Conservation (phyloP, 2,797 vertebrate genomes). For the Chiloscyllium punctatum region DNA sequence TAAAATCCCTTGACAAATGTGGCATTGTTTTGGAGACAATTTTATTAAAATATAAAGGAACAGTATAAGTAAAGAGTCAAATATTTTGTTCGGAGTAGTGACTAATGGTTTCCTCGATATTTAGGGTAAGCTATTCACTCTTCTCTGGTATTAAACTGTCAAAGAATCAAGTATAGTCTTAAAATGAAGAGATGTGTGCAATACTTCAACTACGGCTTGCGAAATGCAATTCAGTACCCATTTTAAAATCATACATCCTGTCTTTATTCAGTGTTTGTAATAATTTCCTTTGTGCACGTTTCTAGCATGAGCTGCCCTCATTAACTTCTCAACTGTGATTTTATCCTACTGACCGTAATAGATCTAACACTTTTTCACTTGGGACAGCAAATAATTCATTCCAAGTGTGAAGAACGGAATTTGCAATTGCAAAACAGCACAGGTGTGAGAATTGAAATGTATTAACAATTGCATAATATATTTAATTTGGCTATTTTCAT, state of each 20-base stretch:
- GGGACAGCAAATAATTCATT: neutral
- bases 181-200: neutral
- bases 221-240: neutral
- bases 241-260: neutral
- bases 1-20: neutral
- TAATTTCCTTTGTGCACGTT: neutral
- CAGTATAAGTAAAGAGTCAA: neutral
- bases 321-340: neutral
- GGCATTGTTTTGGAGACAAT: neutral
- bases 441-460: neutral
- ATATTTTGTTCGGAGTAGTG: neutral
- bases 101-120: neutral
- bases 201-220: neutral
- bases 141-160: neutral
- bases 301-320: neutral
- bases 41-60: neutral
- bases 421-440: neutral
- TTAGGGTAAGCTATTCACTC: neutral
- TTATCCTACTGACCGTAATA: neutral
- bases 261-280: neutral
- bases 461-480: neutral
- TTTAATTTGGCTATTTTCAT: neutral
- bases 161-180: neutral
- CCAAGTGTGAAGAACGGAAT: neutral
- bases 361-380: neutral